Evolutionary conservation across 2,888 invertebrate genomes (phyloP).

Genomic region (Cheilosia impressa): DNA sequence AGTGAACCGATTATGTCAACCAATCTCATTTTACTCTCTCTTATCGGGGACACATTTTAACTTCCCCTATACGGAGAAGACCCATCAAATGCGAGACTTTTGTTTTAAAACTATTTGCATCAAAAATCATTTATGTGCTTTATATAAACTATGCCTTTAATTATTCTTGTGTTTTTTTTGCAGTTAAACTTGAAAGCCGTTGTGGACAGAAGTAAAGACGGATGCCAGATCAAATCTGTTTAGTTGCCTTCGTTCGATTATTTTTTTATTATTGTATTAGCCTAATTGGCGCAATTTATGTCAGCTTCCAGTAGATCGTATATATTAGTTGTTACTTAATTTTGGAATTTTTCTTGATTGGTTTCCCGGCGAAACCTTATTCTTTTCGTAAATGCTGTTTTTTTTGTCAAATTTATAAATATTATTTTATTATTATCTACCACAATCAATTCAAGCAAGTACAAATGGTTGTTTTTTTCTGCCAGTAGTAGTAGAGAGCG

Average conservation of each 20-base stretch:
- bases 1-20: no score
- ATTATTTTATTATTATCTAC: not conserved
- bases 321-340: constrained; percentile 29
- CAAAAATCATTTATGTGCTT: not conserved
- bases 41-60: no score
- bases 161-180: constrained; percentile 5
- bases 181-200: constrained; percentile 24
- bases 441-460: constrained; percentile 22
- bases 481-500: not conserved
- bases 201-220: constrained; percentile 1
- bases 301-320: constrained; percentile 50
- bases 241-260: constrained; percentile 16
- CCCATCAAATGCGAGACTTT: no score
- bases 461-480: constrained; percentile 8
- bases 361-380: constrained; percentile 42
- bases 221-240: not conserved
- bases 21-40: no score
- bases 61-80: no score
- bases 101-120: no score
- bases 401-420: not conserved
- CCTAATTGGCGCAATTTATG: constrained; percentile 35
- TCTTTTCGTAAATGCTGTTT: not conserved
- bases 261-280: constrained; percentile 31
- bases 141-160: not conserved
- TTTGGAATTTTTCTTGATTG: not conserved